Conservation (phyloP, 2,113 vertebrate species). For the Sander lucioperca region DNA sequence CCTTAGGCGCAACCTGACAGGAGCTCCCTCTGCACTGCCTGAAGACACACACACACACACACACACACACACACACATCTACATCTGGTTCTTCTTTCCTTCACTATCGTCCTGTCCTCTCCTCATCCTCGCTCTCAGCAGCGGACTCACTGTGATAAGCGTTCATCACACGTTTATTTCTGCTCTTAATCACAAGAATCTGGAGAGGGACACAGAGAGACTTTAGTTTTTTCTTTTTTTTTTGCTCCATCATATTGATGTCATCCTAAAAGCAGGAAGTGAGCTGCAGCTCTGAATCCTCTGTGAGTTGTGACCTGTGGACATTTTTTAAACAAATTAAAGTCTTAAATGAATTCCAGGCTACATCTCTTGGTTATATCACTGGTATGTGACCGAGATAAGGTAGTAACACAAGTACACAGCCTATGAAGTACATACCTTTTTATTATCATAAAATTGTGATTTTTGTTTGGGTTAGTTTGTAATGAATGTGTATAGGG, state of each 20-base stretch:
- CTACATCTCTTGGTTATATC: too few species aligned
- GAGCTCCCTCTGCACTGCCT: slow-evolving; percentile 48
- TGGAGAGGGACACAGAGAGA: neutral
- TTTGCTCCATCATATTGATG: neutral
- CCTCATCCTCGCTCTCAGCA: slow-evolving; percentile 13
- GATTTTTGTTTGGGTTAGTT: too few species aligned
- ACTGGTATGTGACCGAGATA: too few species aligned
- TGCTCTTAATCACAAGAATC: slow-evolving; percentile 6
- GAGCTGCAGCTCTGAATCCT: slow-evolving; percentile 29
- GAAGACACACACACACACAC: slow-evolving; percentile 29
- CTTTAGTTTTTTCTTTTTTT: neutral
- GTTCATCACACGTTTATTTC: slow-evolving; percentile 3
- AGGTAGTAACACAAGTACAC: too few species aligned
- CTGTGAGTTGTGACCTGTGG: slow-evolving; percentile 1
- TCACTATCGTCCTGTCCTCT: neutral
- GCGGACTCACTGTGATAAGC: slow-evolving; percentile 29
- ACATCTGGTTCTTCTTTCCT: neutral
- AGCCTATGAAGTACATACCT: too few species aligned
- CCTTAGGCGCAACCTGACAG: slow-evolving; percentile 61
- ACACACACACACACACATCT: slow-evolving; percentile 19
- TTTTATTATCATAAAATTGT: too few species aligned
- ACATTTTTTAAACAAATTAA: neutral
- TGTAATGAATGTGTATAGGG: too few species aligned
- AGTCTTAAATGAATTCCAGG: too few species aligned
- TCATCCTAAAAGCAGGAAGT: slow-evolving; percentile 15